A percentile compares a stretch with the other conserved stretches of the same genome.
These are phyloP conservation scores for Zophobas morio DNA, from an alignment of 1,140 invertebrate genomes.

Conservation along the genomic window DNA sequence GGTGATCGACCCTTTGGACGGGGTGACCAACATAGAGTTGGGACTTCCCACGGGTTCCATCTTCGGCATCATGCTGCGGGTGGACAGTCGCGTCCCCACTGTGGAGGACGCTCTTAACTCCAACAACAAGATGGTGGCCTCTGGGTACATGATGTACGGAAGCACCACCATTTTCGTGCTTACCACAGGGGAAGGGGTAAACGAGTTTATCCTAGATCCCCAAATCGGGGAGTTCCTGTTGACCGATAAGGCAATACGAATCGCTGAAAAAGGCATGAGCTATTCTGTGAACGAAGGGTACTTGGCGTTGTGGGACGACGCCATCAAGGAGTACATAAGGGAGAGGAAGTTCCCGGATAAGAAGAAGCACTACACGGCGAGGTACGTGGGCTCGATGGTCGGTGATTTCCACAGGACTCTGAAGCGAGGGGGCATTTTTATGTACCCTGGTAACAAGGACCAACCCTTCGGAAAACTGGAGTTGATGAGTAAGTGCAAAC, in stretches of 20 bases:
- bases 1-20: slow-evolving; percentile 98
- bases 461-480: slow-evolving; percentile 97
- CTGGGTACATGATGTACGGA: slow-evolving; percentile 99
- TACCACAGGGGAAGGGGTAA: slow-evolving; percentile 89
- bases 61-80: slow-evolving; percentile 92
- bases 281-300: slow-evolving; percentile 95
- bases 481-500: slow-evolving; percentile 97
- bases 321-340: slow-evolving; percentile 88
- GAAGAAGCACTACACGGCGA: slow-evolving; percentile 93
- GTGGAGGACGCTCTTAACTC: slow-evolving; percentile 86
- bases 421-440: slow-evolving; percentile 98
- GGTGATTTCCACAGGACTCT: slow-evolving; percentile 98
- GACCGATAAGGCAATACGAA: slow-evolving; percentile 92
- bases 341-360: slow-evolving; percentile 90
- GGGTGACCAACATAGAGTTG: slow-evolving; percentile 99
- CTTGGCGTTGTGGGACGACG: slow-evolving; percentile 81
- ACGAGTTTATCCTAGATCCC: slow-evolving; percentile 98
- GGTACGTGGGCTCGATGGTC: slow-evolving; percentile 99
- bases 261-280: slow-evolving; percentile 92
- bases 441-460: slow-evolving; percentile 95
- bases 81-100: slow-evolving; percentile 67
- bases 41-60: slow-evolving; percentile 99
- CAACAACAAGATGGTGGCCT: slow-evolving; percentile 90
- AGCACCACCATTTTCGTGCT: slow-evolving; percentile 96
- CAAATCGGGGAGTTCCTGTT: slow-evolving; percentile 98